Conservation (phyloP, 1,140 invertebrate species). For the Agrypnia vestita region DNA sequence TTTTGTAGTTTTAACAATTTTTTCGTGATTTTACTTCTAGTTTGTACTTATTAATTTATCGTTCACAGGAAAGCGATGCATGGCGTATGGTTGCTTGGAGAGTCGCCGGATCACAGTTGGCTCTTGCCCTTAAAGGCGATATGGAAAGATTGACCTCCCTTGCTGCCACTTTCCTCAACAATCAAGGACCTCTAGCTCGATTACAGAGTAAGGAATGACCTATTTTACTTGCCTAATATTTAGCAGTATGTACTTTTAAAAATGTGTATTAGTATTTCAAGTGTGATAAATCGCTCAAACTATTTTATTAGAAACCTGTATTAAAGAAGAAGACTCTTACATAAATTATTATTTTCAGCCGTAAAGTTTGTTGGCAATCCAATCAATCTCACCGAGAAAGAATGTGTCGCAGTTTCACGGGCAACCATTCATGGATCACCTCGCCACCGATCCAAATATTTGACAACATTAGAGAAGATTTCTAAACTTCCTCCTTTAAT, state of each 20-base stretch:
- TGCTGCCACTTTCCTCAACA: conserved; percentile 53
- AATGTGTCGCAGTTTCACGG: conserved; percentile 50
- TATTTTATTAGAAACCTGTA: too few relatives aligned
- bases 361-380: conserved; percentile 57
- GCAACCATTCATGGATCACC: conserved; percentile 56
- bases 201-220: conserved; percentile 50
- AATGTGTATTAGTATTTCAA: too few relatives aligned
- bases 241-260: too few relatives aligned
- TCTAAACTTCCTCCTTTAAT: conserved; percentile 17
- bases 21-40: background rate
- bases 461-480: conserved; percentile 51
- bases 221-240: background rate
- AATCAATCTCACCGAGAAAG: conserved; percentile 46
- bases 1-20: background rate
- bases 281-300: too few relatives aligned
- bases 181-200: conserved; percentile 53
- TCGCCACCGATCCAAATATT: conserved; percentile 54
- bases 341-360: conserved; percentile 48
- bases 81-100: conserved; percentile 58
- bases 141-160: conserved; percentile 51
- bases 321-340: background rate
- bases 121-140: conserved; percentile 56
- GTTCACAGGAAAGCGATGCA: conserved; percentile 53
- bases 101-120: conserved; percentile 49
- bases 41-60: background rate